These are phyloP conservation scores for Philhelius pedissequus DNA, from an alignment of 2,888 invertebrate genomes.

Conservation along the genomic window DNA sequence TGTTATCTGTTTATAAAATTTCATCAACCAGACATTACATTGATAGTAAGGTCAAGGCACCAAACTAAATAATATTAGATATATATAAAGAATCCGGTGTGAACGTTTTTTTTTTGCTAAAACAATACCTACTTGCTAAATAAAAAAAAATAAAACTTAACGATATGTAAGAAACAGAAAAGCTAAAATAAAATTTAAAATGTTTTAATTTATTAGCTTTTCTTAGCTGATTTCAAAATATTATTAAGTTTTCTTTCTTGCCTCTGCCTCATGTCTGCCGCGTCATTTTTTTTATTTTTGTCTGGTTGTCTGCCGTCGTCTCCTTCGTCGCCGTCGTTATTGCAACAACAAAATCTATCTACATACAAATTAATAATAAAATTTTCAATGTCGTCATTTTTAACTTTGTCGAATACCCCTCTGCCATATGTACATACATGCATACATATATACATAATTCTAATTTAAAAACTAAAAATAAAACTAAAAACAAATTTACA, in stretches of 20 bases:
- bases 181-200: neutral
- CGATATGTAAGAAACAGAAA: neutral
- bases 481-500: neutral
- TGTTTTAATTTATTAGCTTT: neutral
- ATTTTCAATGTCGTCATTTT: constrained; percentile 42
- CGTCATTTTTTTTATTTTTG: neutral
- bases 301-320: neutral
- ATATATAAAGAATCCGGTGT: neutral
- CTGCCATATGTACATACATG: too few species aligned
- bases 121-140: neutral
- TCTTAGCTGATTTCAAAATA: neutral
- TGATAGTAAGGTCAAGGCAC: constrained; percentile 20
- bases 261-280: neutral
- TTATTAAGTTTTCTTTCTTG: constrained; percentile 4
- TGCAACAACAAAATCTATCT: neutral
- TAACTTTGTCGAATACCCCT: neutral
- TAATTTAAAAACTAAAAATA: neutral
- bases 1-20: neutral
- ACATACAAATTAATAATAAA: neutral
- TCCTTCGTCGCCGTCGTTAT: neutral
- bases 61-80: neutral
- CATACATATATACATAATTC: too few species aligned
- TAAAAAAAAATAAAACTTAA: neutral
- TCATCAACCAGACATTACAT: constrained; percentile 2
- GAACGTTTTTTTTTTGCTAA: neutral